phyloP scores from a whole-genome alignment of 2,113 vertebrate species.

The Passer montanus region DNA sequence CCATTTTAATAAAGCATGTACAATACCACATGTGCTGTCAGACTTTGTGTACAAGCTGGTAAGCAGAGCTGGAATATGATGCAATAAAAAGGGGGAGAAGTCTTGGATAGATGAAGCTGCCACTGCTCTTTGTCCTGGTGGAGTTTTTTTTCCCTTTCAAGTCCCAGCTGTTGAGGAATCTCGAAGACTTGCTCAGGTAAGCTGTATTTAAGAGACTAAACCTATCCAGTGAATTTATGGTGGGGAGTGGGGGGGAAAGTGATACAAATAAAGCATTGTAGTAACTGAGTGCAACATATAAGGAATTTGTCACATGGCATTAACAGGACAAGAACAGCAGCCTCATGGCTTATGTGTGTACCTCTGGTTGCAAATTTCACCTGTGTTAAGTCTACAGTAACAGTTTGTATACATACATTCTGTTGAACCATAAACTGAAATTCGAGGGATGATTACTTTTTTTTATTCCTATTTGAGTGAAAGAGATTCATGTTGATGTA shows the following conservation, averaged over 20 bases:
- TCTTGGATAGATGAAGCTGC: neutral
- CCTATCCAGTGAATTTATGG: neutral
- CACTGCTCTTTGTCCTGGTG: neutral
- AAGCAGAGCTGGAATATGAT: conserved; percentile 67
- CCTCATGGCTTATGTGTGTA: neutral
- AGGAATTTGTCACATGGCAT: neutral
- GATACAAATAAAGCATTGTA: neutral
- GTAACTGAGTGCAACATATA: neutral
- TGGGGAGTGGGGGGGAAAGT: neutral
- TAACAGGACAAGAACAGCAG: neutral
- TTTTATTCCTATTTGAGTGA: neutral
- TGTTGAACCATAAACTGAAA: neutral
- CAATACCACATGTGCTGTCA: conserved; percentile 84
- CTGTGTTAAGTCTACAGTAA: neutral
- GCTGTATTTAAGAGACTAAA: conserved; percentile 19
- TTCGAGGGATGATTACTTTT: neutral
- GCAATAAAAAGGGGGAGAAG: conserved; percentile 16
- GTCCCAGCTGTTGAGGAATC: conserved; percentile 4
- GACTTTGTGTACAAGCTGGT: conserved; percentile 75
- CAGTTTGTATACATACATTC: neutral
- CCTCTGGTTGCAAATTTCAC: neutral
- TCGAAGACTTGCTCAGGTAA: conserved; percentile 54
- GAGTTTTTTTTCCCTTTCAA: neutral
- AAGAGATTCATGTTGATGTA: neutral
- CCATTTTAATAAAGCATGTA: conserved; percentile 99